These are phyloP conservation scores for Hylyphantes graminicola DNA, from an alignment of 1,140 invertebrate species.

Conservation along the genomic window DNA sequence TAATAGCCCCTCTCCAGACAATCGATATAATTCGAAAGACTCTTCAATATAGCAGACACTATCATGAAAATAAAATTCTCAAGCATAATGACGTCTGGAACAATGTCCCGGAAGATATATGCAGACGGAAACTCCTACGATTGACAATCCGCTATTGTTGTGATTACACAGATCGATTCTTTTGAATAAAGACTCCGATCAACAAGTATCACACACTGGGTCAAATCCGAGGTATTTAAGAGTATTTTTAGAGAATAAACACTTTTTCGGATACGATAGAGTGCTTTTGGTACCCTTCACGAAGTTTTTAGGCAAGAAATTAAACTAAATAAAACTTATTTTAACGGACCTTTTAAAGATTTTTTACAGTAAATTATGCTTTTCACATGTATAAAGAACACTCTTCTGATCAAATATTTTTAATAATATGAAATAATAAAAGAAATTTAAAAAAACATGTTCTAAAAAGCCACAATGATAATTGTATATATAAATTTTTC, in stretches of 20 bases:
- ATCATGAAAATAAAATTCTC: background rate
- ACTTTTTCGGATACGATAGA: background rate
- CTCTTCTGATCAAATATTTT: too few relatives aligned
- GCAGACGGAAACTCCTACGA: constrained; percentile 9
- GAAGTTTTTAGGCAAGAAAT: background rate
- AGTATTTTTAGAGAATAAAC: background rate
- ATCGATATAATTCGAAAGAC: background rate
- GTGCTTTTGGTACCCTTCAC: background rate
- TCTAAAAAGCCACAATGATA: too few relatives aligned
- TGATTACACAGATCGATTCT: background rate
- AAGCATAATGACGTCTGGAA: constrained; percentile 11
- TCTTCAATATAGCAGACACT: background rate
- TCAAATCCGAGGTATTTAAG: too few relatives aligned
- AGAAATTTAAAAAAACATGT: too few relatives aligned
- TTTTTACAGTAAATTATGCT: too few relatives aligned
- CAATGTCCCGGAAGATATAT: constrained; percentile 33
- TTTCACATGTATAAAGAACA: too few relatives aligned
- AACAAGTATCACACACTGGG: background rate
- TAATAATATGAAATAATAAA: too few relatives aligned
- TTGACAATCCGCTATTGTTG: background rate
- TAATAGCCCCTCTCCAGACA: background rate
- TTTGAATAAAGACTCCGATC: background rate
- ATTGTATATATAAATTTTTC: too few relatives aligned
- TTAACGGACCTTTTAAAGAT: too few relatives aligned
- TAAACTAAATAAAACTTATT: background rate